phyloP scores from a whole-genome alignment of 2,888 invertebrate genomes.

The Ditylenchus weischeri region DNA sequence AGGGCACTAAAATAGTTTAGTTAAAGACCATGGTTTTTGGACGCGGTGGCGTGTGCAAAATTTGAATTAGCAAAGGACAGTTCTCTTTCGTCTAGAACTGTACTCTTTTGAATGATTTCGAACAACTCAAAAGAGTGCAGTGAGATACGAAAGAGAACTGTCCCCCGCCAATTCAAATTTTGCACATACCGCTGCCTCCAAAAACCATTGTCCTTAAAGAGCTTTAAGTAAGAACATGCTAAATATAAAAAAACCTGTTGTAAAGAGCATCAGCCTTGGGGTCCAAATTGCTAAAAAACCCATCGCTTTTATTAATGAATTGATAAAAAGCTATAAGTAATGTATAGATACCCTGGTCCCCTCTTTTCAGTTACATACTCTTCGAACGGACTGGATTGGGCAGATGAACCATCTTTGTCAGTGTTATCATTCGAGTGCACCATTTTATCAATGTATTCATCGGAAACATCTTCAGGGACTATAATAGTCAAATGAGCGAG shows the following conservation, averaged over 20 bases:
- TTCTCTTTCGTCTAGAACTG: no score
- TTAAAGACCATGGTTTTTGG: no score
- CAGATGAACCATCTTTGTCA: not conserved
- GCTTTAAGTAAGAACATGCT: no score
- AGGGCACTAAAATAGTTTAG: conserved; percentile 68
- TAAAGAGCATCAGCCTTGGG: conserved; percentile 71
- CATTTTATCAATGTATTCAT: conserved; percentile 1
- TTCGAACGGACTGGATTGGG: conserved; percentile 14
- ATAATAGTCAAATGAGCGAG: not conserved
- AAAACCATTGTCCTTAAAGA: no score
- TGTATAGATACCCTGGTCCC: conserved; percentile 10
- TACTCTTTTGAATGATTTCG: no score
- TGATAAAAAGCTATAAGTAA: no score
- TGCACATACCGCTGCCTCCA: no score
- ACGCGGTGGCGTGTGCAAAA: no score
- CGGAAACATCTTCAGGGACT: conserved; percentile 1
- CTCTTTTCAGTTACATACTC: conserved; percentile 22
- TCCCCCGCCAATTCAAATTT: no score
- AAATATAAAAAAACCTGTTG: conserved; percentile 2
- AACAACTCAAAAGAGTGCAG: no score
- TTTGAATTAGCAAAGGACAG: no score
- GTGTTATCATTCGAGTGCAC: not conserved
- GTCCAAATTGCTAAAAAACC: conserved; percentile 21
- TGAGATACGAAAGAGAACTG: no score
- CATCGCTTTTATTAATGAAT: not conserved